Evolutionary conservation across 1,140 invertebrate genomes (phyloP).

Genomic region (Drosophila pruinosa): DNA sequence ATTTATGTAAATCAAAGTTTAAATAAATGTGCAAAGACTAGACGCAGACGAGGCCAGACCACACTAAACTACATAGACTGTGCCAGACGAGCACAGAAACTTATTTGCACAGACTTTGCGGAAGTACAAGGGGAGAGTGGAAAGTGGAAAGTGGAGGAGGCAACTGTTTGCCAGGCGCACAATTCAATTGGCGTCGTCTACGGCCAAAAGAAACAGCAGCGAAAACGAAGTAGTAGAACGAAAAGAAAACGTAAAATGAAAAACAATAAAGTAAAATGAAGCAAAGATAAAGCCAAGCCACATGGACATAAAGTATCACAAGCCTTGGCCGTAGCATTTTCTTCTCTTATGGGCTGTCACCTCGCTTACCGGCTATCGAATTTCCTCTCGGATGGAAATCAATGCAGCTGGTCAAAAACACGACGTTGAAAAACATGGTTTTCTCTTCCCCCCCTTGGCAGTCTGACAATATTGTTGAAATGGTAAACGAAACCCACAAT

Average conservation of each 20-base stretch:
- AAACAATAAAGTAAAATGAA: not conserved
- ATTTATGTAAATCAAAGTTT: conserved; percentile 71
- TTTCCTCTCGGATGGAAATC: conserved; percentile 34
- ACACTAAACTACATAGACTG: not conserved
- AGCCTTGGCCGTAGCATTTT: not conserved
- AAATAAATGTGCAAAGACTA: conserved; percentile 51
- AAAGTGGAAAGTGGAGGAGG: not conserved
- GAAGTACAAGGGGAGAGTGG: not conserved
- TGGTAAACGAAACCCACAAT: not conserved
- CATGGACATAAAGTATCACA: conserved; percentile 2
- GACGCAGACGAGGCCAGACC: not conserved
- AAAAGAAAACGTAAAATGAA: not conserved
- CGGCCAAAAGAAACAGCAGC: conserved; percentile 17
- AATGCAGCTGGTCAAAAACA: conserved; percentile 32
- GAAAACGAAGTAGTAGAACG: conserved; percentile 5
- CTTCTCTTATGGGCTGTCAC: conserved; percentile 25
- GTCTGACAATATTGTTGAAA: not conserved
- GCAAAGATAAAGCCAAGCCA: conserved; percentile 13
- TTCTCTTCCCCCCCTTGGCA: not conserved
- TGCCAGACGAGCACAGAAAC: conserved; percentile 20
- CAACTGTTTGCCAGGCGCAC: conserved; percentile 53
- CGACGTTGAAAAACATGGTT: not conserved
- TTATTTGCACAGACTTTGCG: conserved; percentile 43
- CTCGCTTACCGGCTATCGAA: conserved; percentile 39
- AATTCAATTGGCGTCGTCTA: conserved; percentile 60